Evolutionary conservation across 2,113 vertebrate genomes (phyloP), one percentile per base, ranked within the genome.

Genomic region (Scatophagus argus): DNA sequence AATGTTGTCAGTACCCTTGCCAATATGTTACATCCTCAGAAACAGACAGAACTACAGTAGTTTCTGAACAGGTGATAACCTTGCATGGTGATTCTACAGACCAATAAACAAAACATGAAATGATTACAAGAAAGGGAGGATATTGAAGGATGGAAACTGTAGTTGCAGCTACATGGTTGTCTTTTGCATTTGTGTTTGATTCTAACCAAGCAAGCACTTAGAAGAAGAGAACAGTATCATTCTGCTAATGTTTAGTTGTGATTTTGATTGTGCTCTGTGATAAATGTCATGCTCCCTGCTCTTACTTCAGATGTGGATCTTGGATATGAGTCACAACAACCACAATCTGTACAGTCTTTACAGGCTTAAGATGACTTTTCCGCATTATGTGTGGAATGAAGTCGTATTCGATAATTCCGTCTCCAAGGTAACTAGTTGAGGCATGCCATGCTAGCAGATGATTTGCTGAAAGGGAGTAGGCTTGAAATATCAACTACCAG

Each of bases 261-360:
- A 49, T 56, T 58, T 8, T 70, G 29, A 71, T 59, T 66, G 5
- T 56, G 29, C 44, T 54, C 17, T 9, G 31, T 21, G 25, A 54
- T 72, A 77, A 77, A 77, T 76, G 72, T 70, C 72, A 76, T 65
- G 36, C 46, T 64, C 8, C 3, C 25, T 17, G 70, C 44, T 61
- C 67, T 59, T 51, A 65, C 77, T 38, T 66, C 25, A 21, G 44
- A 72, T 63, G 27, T 67, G 14, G 54, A 73, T 83, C 68, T 66
- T 6, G 34, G 19, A 65, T 51, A 46, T 65, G 60, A 65, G 44
- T 60, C 44, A 38, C 39, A 36, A 31, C 6, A 47, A 29, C 12
- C 23, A 10, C 34, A 47, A 19, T 13, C n/a, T 19, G 13, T 54
- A 25, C 49, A 13, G 4, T 21, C 9, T 75, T 13, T 41, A 25